Evolutionary conservation across 2,113 vertebrate genomes (phyloP).

Genomic region (Rhodinocichla rosea): DNA sequence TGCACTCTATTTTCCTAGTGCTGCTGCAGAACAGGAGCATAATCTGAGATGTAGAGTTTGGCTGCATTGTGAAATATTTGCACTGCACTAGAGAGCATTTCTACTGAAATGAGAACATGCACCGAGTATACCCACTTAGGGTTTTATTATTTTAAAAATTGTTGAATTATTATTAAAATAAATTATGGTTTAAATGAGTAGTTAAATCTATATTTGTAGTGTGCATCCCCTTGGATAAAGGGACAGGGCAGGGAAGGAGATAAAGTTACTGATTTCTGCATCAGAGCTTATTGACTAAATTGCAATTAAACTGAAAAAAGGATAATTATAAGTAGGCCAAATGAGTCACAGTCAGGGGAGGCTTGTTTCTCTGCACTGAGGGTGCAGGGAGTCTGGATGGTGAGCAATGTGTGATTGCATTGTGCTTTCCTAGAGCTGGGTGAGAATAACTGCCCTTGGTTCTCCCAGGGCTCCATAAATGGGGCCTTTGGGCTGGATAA

Average conservation of each 20-base stretch:
- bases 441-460: background rate
- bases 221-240: background rate
- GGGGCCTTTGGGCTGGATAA: background rate
- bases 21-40: background rate
- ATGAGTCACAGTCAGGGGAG: background rate
- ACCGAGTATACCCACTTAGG: background rate
- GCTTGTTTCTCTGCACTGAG: background rate
- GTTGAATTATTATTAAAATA: background rate
- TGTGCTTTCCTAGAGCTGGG: background rate
- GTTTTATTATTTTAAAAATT: background rate
- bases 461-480: background rate
- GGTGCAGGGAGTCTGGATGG: background rate
- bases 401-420: background rate
- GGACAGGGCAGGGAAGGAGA: background rate
- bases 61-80: slow-evolving; percentile 10
- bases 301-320: background rate
- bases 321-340: background rate
- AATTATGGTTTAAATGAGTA: background rate
- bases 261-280: background rate
- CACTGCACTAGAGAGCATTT: background rate
- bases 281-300: background rate
- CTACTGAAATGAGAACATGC: background rate
- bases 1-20: background rate
- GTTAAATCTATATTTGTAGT: background rate
- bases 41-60: slow-evolving; percentile 20